phyloP scores from a whole-genome alignment of 2,888 invertebrate genomes.

The Epiperipatus broadwayi region DNA sequence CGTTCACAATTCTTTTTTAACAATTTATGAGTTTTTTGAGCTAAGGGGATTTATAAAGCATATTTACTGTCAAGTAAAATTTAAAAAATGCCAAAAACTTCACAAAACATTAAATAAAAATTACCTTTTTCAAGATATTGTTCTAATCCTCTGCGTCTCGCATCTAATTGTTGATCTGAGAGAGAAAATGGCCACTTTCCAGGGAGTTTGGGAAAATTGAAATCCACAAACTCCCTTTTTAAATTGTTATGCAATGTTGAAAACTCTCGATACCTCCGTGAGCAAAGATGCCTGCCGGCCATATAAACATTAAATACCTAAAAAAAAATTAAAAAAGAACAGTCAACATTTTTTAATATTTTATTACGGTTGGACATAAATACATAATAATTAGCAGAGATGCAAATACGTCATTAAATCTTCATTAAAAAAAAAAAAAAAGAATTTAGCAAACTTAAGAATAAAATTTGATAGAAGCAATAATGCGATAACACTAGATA shows the following conservation, averaged over 20 bases:
- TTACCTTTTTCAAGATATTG: slow-evolving; percentile 77
- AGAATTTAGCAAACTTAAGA: neutral
- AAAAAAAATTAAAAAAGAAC: slow-evolving; percentile 14
- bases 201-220: slow-evolving; percentile 88
- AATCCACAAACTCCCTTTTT: slow-evolving; percentile 82
- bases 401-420: no score
- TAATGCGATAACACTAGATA: neutral
- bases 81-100: neutral
- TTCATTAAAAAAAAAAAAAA: no score
- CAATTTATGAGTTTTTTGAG: no score
- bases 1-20: no score
- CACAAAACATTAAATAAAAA: no score
- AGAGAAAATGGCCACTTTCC: slow-evolving; percentile 95
- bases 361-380: no score
- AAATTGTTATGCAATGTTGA: slow-evolving; percentile 65
- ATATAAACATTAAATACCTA: slow-evolving; percentile 85
- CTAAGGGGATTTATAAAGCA: no score
- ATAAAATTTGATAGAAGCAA: no score
- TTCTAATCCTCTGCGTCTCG: slow-evolving; percentile 77
- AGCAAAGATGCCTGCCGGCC: slow-evolving; percentile 94
- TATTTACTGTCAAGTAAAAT: neutral
- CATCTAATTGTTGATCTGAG: slow-evolving; percentile 90
- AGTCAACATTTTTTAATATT: neutral
- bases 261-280: slow-evolving; percentile 86
- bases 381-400: no score